Conservation (phyloP, 1,140 invertebrate species). For the Phortica variegata region DNA sequence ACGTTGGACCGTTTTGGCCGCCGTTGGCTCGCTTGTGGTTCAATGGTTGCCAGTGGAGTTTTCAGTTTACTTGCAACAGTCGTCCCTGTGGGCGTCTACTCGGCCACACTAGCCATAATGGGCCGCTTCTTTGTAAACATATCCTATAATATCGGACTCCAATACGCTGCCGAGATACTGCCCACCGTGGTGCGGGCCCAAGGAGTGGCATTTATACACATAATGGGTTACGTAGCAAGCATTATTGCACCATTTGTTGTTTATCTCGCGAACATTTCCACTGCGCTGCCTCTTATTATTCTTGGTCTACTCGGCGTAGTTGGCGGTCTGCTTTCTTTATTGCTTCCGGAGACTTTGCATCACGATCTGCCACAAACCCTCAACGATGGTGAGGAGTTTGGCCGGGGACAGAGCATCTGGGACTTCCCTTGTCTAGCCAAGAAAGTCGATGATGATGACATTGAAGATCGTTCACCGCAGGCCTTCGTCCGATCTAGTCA, state of each 20-base stretch:
- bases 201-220: constrained; percentile 81
- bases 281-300: constrained; percentile 72
- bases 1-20: constrained; percentile 82
- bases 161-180: constrained; percentile 82
- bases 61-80: constrained; percentile 76
- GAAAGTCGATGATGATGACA: constrained; percentile 33
- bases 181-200: constrained; percentile 84
- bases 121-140: constrained; percentile 84
- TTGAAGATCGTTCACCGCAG: constrained; percentile 28
- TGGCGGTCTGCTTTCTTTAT: constrained; percentile 71
- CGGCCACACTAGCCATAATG: constrained; percentile 74
- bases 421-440: constrained; percentile 71
- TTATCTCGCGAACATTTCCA: constrained; percentile 70
- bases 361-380: constrained; percentile 80
- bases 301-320: constrained; percentile 72
- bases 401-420: constrained; percentile 74
- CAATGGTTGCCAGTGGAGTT: constrained; percentile 76
- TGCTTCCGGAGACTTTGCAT: constrained; percentile 80
- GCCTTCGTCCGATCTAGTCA: constrained; percentile 49
- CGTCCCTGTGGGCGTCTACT: constrained; percentile 69
- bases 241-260: constrained; percentile 81
- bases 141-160: constrained; percentile 84
- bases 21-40: constrained; percentile 79
- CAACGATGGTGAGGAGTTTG: constrained; percentile 82
- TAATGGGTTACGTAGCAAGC: constrained; percentile 81